Evolutionary conservation across 1,140 invertebrate genomes (phyloP), one percentile per base, ranked within the genome.

Genomic region (Euwallacea similis): DNA sequence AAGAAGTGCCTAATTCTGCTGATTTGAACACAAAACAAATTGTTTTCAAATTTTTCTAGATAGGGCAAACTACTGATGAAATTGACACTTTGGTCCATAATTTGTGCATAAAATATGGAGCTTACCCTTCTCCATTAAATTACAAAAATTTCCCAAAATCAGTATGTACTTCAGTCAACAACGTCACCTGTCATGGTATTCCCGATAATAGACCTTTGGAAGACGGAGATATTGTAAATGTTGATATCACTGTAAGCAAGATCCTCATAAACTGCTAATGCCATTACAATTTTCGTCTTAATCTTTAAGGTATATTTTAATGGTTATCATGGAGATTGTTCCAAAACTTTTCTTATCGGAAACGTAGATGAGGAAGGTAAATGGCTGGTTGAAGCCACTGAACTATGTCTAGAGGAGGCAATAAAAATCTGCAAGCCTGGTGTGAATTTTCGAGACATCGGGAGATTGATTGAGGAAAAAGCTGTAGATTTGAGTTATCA

Each of bases 131-230:
- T 47, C 93, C 96, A 0, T 83, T 98, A 9, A 87, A 90, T 78
- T 98, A 97, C 79, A 86, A 84, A 65, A 88, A 90, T 2, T 98
- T 93, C 81, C 95, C 95, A 33, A 98, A 98, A 80, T 97, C 95
- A 70, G 86, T 97, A 7, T 98, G 96, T 81, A 98, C 96, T 2
- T 97, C 95, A 61, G 88, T 98, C 0, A 98, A 98, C 80, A 97
- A 98, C 84, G 91, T 98, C 7, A 92, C 90, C 21, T 96, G 94
- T 77, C 96, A 98, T 86, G 96, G 96, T 21, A 97, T 98, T 76
- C 97, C 97, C 7, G 95, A 98, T 81, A 84, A 89, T 80, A 85
- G 94, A 73, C 86, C 86, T 33, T 81, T 98, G 47, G 72, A 86
- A 71, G 86, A 95, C 84, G 95, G 95, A 33, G 96, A 98, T 80